Evolutionary conservation across 2,797 vertebrate genomes (phyloP).

Genomic region (Myotis daubentonii): DNA sequence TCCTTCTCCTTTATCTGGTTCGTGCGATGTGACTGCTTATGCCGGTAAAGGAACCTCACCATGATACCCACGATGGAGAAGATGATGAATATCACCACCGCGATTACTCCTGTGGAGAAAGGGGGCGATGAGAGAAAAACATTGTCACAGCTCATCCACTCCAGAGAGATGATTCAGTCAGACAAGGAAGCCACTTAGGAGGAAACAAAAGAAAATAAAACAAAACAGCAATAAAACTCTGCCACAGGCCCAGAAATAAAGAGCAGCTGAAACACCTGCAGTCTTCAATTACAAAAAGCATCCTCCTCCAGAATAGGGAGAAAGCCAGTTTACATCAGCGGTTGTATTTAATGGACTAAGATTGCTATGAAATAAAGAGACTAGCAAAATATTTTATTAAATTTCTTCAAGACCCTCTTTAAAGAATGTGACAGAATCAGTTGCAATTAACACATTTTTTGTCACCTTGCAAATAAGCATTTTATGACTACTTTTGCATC

Average conservation of each 20-base stretch:
- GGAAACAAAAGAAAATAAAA: not conserved
- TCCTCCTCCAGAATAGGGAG: not conserved
- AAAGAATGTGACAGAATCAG: not conserved
- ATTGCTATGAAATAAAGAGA: not conserved
- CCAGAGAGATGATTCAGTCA: not conserved
- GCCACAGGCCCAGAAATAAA: not conserved
- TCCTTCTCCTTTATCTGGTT: slow-evolving; percentile 90
- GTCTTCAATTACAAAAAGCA: not conserved
- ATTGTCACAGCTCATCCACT: not conserved
- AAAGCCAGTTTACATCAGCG: not conserved
- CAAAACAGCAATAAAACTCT: not conserved
- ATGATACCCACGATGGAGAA: slow-evolving; percentile 92
- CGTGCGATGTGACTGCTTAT: slow-evolving; percentile 89
- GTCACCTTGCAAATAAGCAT: not conserved
- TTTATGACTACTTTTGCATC: not conserved
- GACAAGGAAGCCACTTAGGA: not conserved
- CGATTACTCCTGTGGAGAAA: slow-evolving; percentile 91
- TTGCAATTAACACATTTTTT: not conserved
- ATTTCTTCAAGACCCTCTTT: not conserved
- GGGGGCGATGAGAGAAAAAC: not conserved
- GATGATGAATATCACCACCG: slow-evolving; percentile 94
- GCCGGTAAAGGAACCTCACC: slow-evolving; percentile 93
- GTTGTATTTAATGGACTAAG: not conserved
- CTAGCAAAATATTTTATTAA: not conserved
- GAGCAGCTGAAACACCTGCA: not conserved